Evolutionary conservation across 2,797 vertebrate genomes (phyloP).

Genomic region (Phrynocephalus guinanensis): DNA sequence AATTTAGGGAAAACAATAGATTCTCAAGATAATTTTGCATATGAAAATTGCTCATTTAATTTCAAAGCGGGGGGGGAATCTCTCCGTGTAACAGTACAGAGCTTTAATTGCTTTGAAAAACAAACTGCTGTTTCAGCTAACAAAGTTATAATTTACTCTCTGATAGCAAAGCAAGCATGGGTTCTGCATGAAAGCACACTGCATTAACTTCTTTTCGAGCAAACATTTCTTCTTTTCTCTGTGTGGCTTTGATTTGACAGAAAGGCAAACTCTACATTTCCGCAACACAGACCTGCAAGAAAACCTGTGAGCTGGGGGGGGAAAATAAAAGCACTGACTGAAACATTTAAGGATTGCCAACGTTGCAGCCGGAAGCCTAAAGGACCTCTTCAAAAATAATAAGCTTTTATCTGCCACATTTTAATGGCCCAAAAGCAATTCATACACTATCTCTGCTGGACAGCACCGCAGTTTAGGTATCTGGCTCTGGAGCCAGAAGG

Average conservation of each 20-base stretch:
- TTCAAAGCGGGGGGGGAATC: not conserved
- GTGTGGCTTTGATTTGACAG: constrained; percentile 42
- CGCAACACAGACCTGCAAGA: constrained; percentile 22
- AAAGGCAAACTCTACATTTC: constrained; percentile 35
- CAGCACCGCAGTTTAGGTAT: too few species aligned
- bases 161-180: constrained; percentile 59
- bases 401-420: not conserved
- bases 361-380: not conserved
- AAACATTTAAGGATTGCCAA: not conserved
- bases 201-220: constrained; percentile 51
- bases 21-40: constrained; percentile 39
- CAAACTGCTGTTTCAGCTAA: constrained; percentile 73
- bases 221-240: constrained; percentile 8
- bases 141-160: constrained; percentile 64
- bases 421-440: not conserved
- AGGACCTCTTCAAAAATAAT: not conserved
- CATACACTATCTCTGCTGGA: not conserved
- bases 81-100: constrained; percentile 36
- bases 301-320: not conserved
- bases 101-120: constrained; percentile 68
- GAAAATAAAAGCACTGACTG: not conserved
- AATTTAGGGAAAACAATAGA: constrained; percentile 32
- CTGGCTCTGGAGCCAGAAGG: too few species aligned
- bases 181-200: constrained; percentile 67
- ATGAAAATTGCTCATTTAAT: constrained; percentile 40